Percentiles rank a stretch among this genome's conserved stretches.
These are phyloP conservation scores for Phalacrocorax aristotelis DNA, from an alignment of 2,113 vertebrate species.

Conservation along the genomic window DNA sequence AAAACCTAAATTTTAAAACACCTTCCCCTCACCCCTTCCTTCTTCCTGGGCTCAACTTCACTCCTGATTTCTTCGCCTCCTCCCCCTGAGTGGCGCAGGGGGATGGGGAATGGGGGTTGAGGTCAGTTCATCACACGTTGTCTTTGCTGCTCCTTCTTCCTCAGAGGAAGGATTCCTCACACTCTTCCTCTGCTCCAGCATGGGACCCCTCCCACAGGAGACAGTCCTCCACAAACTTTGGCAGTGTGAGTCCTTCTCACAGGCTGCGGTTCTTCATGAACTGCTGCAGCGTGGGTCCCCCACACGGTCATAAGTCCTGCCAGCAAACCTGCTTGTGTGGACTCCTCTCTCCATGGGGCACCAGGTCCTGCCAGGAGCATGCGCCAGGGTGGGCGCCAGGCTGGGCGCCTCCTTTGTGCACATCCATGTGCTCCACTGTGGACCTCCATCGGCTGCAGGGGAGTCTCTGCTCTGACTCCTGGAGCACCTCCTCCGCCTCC, in stretches of 20 bases:
- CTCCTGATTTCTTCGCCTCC: not conserved
- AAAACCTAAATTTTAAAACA: not conserved
- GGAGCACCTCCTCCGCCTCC: too few relatives aligned
- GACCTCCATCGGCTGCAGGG: not conserved
- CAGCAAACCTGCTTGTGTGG: not conserved
- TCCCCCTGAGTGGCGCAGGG: rapidly evolving
- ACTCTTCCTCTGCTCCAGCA: not conserved
- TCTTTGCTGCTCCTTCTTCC: not conserved
- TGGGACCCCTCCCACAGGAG: not conserved
- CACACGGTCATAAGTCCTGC: not conserved
- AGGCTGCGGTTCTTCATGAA: not conserved
- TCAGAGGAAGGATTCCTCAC: not conserved
- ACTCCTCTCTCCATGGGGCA: not conserved
- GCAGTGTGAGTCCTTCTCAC: not conserved
- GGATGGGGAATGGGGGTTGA: rapidly evolving
- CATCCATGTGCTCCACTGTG: rapidly evolving
- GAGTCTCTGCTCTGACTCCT: not conserved
- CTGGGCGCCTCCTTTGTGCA: rapidly evolving
- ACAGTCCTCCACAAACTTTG: not conserved
- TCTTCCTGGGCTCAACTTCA: not conserved
- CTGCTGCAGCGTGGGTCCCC: too few relatives aligned
- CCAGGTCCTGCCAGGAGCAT: not conserved
- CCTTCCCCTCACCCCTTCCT: not conserved
- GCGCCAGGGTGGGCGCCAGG: rapidly evolving
- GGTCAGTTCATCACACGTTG: not conserved